phyloP scores from a whole-genome alignment of 1,140 invertebrate genomes.

The Leptinotarsa undecemlineata region DNA sequence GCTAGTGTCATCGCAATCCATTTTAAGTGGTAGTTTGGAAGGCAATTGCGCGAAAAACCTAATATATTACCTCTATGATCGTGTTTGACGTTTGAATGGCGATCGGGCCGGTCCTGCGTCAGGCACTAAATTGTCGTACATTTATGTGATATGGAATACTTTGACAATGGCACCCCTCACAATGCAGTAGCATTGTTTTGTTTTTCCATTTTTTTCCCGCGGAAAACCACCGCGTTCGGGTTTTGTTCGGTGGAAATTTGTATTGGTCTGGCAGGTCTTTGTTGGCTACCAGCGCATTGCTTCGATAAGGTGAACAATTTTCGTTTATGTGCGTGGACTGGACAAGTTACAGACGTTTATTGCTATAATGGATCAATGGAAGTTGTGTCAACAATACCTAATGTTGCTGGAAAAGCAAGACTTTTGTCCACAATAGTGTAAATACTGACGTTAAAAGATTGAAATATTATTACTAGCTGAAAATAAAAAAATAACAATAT shows the following conservation, averaged over 20 bases:
- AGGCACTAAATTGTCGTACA: conserved; percentile 25
- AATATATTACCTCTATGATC: conserved; percentile 29
- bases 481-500: no score
- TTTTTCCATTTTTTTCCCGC: conserved; percentile 14
- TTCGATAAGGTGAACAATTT: conserved; percentile 12
- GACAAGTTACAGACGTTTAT: no score
- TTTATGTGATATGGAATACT: conserved; percentile 29
- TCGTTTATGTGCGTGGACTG: neutral
- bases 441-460: no score
- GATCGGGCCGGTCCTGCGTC: conserved; percentile 18
- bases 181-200: conserved; percentile 26
- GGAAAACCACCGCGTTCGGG: conserved; percentile 11
- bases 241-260: conserved; percentile 28
- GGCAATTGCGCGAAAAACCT: conserved; percentile 25
- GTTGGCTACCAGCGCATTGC: conserved; percentile 13
- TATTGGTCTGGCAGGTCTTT: conserved; percentile 6
- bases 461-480: no score
- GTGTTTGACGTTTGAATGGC: conserved; percentile 30
- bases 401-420: no score
- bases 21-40: conserved; percentile 21
- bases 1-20: conserved; percentile 7
- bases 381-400: no score
- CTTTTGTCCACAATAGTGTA: no score
- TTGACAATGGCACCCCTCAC: conserved; percentile 22
- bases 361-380: no score